phyloP scores from a whole-genome alignment of 2,888 invertebrate genomes.

The Sinohyriopsis cumingii region DNA sequence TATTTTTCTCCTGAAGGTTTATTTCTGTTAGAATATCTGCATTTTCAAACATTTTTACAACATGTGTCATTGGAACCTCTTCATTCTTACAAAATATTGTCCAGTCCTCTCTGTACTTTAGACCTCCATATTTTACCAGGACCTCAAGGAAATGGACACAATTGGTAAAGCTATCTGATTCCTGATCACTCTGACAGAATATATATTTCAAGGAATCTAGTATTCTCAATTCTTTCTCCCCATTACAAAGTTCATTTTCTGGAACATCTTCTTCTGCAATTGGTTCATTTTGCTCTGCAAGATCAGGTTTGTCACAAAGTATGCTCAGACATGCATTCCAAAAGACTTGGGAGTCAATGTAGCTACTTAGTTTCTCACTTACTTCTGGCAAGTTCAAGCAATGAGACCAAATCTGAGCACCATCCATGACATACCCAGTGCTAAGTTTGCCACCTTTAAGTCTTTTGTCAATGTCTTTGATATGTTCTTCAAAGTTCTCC shows the following conservation, averaged over 20 bases:
- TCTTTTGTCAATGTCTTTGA: constrained; percentile 5
- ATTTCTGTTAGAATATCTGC: not conserved
- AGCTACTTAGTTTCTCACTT: not conserved
- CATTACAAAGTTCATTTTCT: too few species aligned
- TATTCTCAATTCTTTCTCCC: too few species aligned
- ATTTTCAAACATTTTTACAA: constrained; percentile 7
- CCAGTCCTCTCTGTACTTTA: constrained; percentile 21
- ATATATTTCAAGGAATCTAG: not conserved
- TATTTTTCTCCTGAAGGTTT: too few species aligned
- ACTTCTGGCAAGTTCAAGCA: not conserved
- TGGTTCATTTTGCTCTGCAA: too few species aligned
- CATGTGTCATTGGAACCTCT: constrained; percentile 7
- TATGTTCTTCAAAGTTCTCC: constrained; percentile 8
- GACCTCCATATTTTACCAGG: not conserved
- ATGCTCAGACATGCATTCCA: not conserved
- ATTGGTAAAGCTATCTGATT: too few species aligned
- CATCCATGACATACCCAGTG: too few species aligned
- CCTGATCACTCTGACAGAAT: not conserved
- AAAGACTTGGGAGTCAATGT: constrained; percentile 5
- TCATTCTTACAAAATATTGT: constrained; percentile 7
- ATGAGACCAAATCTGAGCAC: not conserved
- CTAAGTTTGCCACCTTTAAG: not conserved
- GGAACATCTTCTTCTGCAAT: too few species aligned
- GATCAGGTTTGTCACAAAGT: too few species aligned
- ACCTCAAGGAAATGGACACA: not conserved